Evolutionary conservation across 2,113 vertebrate species (phyloP).

Genomic region (Ochotona curzoniae): DNA sequence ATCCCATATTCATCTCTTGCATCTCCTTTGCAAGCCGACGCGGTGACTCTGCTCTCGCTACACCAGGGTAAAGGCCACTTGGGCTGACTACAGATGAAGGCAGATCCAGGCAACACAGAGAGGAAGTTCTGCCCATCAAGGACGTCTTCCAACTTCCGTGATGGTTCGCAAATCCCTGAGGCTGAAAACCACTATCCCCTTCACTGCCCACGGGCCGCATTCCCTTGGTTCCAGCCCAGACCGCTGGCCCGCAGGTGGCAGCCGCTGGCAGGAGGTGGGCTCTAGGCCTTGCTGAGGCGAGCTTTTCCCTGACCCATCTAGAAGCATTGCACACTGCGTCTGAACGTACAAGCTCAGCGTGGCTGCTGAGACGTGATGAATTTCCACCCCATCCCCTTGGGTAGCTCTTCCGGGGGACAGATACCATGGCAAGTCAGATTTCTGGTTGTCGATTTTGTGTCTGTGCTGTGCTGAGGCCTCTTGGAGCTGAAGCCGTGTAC

Average conservation of each 20-base stretch:
- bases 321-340: conserved; percentile 56
- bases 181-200: background rate
- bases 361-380: conserved; percentile 54
- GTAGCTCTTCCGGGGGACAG: conserved; percentile 72
- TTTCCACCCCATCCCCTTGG: conserved; percentile 65
- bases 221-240: conserved; percentile 44
- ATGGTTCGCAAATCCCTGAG: background rate
- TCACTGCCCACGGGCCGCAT: background rate
- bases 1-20: conserved; percentile 18
- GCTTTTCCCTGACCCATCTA: conserved; percentile 66
- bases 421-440: conserved; percentile 61
- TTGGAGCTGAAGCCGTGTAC: conserved; percentile 32
- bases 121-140: background rate
- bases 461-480: conserved; percentile 75
- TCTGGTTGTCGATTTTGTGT: conserved; percentile 77
- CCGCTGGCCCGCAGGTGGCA: background rate
- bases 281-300: conserved; percentile 57
- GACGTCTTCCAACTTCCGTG: conserved; percentile 21
- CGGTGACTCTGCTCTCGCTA: conserved; percentile 65
- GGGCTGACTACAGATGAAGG: conserved; percentile 55
- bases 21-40: conserved; percentile 49
- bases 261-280: conserved; percentile 55
- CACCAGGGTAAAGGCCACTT: conserved; percentile 46
- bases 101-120: background rate
- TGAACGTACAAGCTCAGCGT: conserved; percentile 66